Base-by-base conservation (phyloP, 92 coral and sea anemone genomes). In the Epizoanthus stellaris region DNA sequence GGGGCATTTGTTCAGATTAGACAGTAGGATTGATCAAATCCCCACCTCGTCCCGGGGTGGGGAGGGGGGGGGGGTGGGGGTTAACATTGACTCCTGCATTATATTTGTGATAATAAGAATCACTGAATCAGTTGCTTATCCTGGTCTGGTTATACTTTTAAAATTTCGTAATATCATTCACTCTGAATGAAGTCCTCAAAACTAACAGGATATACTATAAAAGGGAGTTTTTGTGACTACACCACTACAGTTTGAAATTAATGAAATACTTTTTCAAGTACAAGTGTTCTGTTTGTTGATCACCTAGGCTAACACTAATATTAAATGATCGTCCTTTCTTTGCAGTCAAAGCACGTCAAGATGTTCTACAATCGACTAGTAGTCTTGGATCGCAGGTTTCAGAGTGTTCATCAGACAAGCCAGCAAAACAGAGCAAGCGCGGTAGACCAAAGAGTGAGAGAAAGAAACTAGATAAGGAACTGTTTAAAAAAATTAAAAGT, bases 401-500 rank as follows among this genome's bases (percentile, higher is more conserved):
- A 75, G 62, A 20, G 58, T 21, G 64, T 25, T 75, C 64, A 42
- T 49, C 81, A 60, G 64, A 19, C 64, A 60, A 75, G 34, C 64
- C 58, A 75, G 39, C n/a, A 40, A 75, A 40, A 75, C 64, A 57
- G 58, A 20, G 47, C 76, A 83, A 83, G 54, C 64, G 80, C 54
- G 80, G 87, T 43, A 70, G 86, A 70, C 80, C 80, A 68, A 83
- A 70, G 58, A 64, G 80, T 70, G 80, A 70, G 71, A 14, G 87
- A 70, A 83, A 83, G 77, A 62, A 58, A 83, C 77, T 83, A 47
- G 87, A 83, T 53, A 73, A 36, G 45, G 80, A 83, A 68, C 77
- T 83, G 68, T 83, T 83, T 76, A 83, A 83, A 52, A 57, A 73
- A 82, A 62, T 71, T 49, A 82, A 82, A 64, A 19, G 45, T 40